Evolutionary conservation across 37 sponge, comb jelly and placozoan genomes (phyloP).

Genomic region (Aphrocallistes beatrix): DNA sequence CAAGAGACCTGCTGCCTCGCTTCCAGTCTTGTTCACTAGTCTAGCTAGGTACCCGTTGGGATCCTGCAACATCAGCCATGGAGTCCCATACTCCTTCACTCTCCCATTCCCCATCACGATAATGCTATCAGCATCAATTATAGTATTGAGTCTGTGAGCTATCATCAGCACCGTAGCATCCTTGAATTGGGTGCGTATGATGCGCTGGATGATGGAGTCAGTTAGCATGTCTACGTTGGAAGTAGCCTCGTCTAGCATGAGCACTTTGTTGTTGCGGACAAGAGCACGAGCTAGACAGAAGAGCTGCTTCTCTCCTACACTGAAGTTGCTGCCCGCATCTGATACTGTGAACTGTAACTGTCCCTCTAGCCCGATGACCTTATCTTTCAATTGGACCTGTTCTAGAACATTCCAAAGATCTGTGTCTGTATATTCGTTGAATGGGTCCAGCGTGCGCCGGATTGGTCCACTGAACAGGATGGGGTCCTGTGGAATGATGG

Average conservation of each 20-base stretch:
- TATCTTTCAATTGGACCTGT: neutral
- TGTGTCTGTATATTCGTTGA: neutral
- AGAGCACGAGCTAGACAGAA: constrained; percentile 10
- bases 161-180: neutral
- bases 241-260: neutral
- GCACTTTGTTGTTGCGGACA: neutral
- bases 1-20: no score
- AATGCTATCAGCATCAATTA: constrained; percentile 8
- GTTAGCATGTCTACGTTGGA: neutral
- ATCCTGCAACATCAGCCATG: no score
- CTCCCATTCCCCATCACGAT: neutral
- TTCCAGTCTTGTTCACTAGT: no score
- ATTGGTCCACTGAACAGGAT: neutral
- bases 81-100: neutral
- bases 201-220: neutral
- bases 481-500: neutral
- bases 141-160: neutral
- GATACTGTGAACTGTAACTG: neutral
- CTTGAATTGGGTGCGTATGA: neutral
- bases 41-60: no score
- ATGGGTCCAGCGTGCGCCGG: neutral
- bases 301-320: constrained; percentile 8
- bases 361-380: neutral
- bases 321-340: neutral
- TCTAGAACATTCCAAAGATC: neutral